Conservation (phyloP, 2,113 vertebrate genomes). For the Chionodraco myersi region DNA sequence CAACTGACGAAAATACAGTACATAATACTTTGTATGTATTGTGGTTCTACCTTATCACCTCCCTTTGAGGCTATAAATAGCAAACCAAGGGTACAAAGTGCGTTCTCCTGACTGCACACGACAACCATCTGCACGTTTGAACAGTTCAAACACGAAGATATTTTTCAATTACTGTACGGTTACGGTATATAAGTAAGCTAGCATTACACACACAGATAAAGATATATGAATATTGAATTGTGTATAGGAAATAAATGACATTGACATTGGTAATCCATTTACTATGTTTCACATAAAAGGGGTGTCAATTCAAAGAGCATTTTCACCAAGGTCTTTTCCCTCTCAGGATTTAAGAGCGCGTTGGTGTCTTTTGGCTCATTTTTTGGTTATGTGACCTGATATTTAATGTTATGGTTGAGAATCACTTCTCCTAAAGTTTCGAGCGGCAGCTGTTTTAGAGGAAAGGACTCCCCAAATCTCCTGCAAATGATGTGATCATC, state of each 20-base stretch:
- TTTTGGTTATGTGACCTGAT: background rate
- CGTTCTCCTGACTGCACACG: background rate
- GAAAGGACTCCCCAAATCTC: background rate
- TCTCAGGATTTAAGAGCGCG: background rate
- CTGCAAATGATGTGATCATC: background rate
- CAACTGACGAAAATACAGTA: background rate
- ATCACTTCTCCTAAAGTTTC: no score
- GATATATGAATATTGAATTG: no score
- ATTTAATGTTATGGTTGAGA: no score
- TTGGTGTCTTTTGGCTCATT: background rate
- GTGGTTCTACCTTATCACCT: background rate
- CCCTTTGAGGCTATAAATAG: background rate
- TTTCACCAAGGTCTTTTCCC: background rate
- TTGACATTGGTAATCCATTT: background rate
- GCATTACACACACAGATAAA: background rate
- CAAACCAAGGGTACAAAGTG: background rate
- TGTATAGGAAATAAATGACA: background rate
- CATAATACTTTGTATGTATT: background rate
- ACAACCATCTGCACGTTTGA: background rate
- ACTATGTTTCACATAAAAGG: background rate
- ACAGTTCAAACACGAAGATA: no score
- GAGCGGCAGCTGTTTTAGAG: background rate
- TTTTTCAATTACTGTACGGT: background rate
- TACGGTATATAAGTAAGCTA: background rate
- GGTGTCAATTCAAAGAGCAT: background rate